Evolutionary conservation across 2,888 invertebrate species (phyloP), one percentile per base, ranked within the genome.

Genomic region (Helicoverpa assulta): DNA sequence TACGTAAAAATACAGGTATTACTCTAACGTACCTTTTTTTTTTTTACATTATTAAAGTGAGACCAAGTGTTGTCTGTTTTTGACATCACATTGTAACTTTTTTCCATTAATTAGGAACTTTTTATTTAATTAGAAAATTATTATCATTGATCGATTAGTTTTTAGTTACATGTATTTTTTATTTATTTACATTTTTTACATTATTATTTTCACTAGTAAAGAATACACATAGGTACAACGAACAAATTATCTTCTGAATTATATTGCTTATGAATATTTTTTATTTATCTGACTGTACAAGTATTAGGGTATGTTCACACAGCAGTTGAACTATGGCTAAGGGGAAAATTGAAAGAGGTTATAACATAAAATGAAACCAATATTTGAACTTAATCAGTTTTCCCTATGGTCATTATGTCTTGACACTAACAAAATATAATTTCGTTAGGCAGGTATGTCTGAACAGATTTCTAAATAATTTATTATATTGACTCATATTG

Each of bases 1-100:
- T 63, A 57, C 26, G 26, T 26, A 26, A 26, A 26, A 26, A 69
- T 73, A 62, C 67, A 77, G 83, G 67, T 78, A 72, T 83, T 77
- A 80, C n/a, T 50, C 21, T 70, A 75, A 10, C 57, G 56, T 65
- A 71, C 51, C 59, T 47, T 54, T 66, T 62, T 26, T 64, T 70
- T 43, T 69, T 47, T 63, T 40, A 33, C 29, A 47, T 19, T 63
- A 50, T 54, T 53, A 61, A 47, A 21, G 52, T 58, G 52, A 56
- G 51, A 73, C 26, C 43, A 54, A 52, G 14, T 51, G 60, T 61
- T 57, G 52, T 67, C 69, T 58, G 33, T 12, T 18, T 61, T 55
- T 65, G 63, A 76, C 67, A 61, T 67, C 18, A 26, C 10, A 21
- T 70, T 76, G 14, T 60, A 64, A 21, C 40, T 64, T 55, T 53